Evolutionary conservation across 2,888 invertebrate species (phyloP).

Genomic region (Ferrisia virgata): DNA sequence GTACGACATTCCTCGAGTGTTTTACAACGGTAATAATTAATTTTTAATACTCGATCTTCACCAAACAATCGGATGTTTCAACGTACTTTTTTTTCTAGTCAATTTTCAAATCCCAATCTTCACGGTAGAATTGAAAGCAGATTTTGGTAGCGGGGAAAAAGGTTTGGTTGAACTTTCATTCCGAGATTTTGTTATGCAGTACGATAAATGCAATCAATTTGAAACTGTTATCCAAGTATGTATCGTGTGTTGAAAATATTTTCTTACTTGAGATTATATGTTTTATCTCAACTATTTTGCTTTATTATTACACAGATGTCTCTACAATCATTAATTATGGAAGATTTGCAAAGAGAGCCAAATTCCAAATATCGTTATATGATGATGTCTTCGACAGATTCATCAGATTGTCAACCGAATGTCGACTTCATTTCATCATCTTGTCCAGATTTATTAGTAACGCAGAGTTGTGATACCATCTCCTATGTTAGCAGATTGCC

Average conservation of each 20-base stretch:
- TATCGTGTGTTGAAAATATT: not conserved
- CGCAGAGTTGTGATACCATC: conserved; percentile 42
- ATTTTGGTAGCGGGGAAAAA: conserved; percentile 66
- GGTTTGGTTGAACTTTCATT: conserved; percentile 82
- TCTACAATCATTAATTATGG: conserved; percentile 82
- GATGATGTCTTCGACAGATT: conserved; percentile 65
- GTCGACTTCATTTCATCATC: conserved; percentile 69
- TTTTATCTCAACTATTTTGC: not conserved
- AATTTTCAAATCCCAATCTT: conserved; percentile 71
- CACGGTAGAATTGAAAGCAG: conserved; percentile 72
- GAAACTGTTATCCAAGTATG: conserved; percentile 69
- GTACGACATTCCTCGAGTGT: not conserved
- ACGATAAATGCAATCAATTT: conserved; percentile 65
- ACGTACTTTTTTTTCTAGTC: conserved; percentile 54
- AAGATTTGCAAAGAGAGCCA: conserved; percentile 76
- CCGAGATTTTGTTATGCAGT: conserved; percentile 74
- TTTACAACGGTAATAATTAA: conserved; percentile 30
- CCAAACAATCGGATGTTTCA: not conserved
- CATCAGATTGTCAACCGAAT: conserved; percentile 52
- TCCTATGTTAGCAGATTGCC: conserved; percentile 52
- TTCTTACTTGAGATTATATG: not conserved
- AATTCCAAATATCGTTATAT: conserved; percentile 79
- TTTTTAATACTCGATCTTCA: not conserved
- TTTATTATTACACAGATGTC: conserved; percentile 59
- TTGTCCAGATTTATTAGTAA: conserved; percentile 68